Evolutionary conservation across 2,113 vertebrate genomes (phyloP).

Genomic region (Nerophis lumbriciformis): DNA sequence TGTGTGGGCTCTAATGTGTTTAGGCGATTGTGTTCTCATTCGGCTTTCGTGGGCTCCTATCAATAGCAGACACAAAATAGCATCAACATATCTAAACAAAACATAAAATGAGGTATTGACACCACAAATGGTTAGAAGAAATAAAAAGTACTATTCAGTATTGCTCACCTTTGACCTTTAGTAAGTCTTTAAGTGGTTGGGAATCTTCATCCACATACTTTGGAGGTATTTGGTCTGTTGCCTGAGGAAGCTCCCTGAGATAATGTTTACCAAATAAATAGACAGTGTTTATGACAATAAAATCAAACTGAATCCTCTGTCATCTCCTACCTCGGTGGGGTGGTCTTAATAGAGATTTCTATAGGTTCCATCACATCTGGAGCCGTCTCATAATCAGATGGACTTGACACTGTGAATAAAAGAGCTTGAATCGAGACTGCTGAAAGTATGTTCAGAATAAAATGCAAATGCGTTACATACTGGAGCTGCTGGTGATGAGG

Average conservation of each 20-base stretch:
- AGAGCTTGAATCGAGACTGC: neutral
- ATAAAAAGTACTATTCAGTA: neutral
- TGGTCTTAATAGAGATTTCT: constrained; percentile 55
- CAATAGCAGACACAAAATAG: constrained; percentile 1
- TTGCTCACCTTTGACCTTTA: constrained; percentile 86
- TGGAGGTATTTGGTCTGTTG: constrained; percentile 74
- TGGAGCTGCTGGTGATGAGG: constrained; percentile 59
- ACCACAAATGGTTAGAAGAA: neutral
- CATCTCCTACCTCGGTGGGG: constrained; percentile 68
- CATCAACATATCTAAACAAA: neutral
- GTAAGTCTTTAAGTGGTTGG: constrained; percentile 72
- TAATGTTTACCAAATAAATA: constrained; percentile 6
- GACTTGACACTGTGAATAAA: constrained; percentile 68
- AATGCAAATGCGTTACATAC: constrained; percentile 36
- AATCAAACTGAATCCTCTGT: neutral
- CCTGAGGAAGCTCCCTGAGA: constrained; percentile 69
- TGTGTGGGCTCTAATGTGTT: constrained; percentile 58
- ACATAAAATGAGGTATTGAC: neutral
- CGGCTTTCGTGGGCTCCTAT: constrained; percentile 37
- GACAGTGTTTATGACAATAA: neutral
- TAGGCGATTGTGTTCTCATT: constrained; percentile 63
- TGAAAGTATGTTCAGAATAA: neutral
- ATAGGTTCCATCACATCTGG: constrained; percentile 76
- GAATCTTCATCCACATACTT: constrained; percentile 72
- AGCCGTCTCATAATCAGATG: constrained; percentile 85